These are phyloP conservation scores for Oreochromis spilurus DNA, from an alignment of 2,113 vertebrate species.

Conservation along the genomic window DNA sequence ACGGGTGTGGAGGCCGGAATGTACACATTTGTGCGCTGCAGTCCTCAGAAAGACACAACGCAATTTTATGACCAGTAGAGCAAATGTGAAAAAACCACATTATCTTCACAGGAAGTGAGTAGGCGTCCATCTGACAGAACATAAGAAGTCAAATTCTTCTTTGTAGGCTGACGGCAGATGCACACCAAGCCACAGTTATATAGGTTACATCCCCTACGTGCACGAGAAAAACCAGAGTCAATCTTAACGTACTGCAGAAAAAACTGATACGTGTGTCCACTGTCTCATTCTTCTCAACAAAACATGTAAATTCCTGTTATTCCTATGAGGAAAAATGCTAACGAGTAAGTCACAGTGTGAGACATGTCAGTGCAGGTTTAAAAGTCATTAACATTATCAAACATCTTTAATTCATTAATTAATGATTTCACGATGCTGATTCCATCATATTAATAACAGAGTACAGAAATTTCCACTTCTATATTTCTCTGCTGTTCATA, in stretches of 20 bases:
- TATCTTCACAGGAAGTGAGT: slow-evolving; percentile 46
- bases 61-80: neutral
- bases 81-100: neutral
- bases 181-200: neutral
- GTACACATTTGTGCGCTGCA: neutral
- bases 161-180: neutral
- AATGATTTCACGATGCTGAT: neutral
- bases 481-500: neutral
- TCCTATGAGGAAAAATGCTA: neutral
- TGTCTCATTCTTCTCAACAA: neutral
- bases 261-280: neutral
- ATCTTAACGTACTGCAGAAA: neutral
- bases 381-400: neutral
- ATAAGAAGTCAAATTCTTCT: neutral
- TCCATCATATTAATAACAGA: neutral
- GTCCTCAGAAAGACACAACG: neutral
- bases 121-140: neutral
- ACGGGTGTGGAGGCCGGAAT: neutral
- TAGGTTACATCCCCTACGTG: neutral
- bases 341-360: neutral
- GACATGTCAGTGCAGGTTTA: neutral
- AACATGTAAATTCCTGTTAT: neutral
- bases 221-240: neutral
- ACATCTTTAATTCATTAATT: neutral
- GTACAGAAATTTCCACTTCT: neutral